Evolutionary conservation across 1,140 invertebrate species (phyloP), one percentile per base, ranked within the genome.

Genomic region (Schlechtendalia chinensis): DNA sequence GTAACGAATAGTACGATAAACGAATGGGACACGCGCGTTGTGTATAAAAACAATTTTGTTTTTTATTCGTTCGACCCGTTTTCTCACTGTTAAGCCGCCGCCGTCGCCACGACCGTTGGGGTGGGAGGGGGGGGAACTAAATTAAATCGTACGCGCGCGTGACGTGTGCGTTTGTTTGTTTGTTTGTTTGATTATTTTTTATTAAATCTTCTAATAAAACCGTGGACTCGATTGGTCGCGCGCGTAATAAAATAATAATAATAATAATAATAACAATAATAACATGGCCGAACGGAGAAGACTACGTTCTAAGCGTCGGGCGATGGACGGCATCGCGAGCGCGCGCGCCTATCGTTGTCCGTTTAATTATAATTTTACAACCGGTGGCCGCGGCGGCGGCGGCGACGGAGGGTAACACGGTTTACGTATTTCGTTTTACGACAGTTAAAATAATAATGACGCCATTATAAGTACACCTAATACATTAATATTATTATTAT

Each of bases 331-430:
- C n/a, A n/a, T n/a, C n/a, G 47, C 45, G 22, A 11, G 67, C 17
- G 67, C 24, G 3, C 32, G 3, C 32, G 32, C 32, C 8, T 8
- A 8, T 4, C 32, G 27, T 58, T 32, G 53, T 56, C 12, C 72
- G 16, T 75, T 58, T 75, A 58, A 59, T 75, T 75, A 59, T 59
- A 75, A 58, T 75, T 75, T 75, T 75, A 75, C 29, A 72, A 72
- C 69, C 17, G 29, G 50, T 54, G 16, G 50, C 19, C 65, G 39
- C 19, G 12, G 11, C 19, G 17, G 0, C 1, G 45, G 6, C 24
- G 11, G 5, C 14, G 50, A 2, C 3, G 4, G 17, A 72, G 69
- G 11, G 27, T 72, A 72, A 72, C 69, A 72, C 50, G 50, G 69
- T 72, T 72, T 72, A 29, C 50, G 3, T 72, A 24, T 72, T 72